These are phyloP conservation scores for Contarinia nasturtii DNA, from an alignment of 1,140 invertebrate species.

Conservation along the genomic window DNA sequence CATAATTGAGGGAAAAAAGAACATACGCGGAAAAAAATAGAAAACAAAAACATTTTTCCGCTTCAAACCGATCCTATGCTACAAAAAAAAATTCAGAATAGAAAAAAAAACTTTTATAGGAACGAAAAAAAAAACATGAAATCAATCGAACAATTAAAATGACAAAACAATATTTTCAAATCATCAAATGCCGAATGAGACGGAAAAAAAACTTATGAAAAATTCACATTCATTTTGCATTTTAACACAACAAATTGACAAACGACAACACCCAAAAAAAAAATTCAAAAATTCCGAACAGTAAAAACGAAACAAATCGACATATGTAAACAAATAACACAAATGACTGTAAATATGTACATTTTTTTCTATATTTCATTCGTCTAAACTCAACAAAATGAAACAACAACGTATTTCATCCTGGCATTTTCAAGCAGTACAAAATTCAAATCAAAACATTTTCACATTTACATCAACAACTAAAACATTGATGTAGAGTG, in stretches of 20 bases:
- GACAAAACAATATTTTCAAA: background rate
- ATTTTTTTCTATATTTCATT: background rate
- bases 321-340: too few relatives aligned
- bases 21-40: too few relatives aligned
- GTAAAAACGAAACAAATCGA: too few relatives aligned
- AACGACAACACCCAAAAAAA: background rate
- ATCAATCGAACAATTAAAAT: background rate
- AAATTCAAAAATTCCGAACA: too few relatives aligned
- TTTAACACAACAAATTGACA: background rate
- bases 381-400: background rate
- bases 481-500: too few relatives aligned
- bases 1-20: too few relatives aligned
- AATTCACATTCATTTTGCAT: constrained; percentile 12
- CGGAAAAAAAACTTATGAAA: background rate
- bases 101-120: background rate
- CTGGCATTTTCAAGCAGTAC: too few relatives aligned
- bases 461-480: too few relatives aligned
- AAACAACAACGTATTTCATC: background rate
- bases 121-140: background rate
- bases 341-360: background rate
- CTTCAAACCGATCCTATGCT: background rate
- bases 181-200: background rate
- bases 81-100: background rate
- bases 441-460: too few relatives aligned
- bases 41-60: background rate